Base-by-base conservation (phyloP, 2,113 vertebrate species). In the Chloroceryle aenea region DNA sequence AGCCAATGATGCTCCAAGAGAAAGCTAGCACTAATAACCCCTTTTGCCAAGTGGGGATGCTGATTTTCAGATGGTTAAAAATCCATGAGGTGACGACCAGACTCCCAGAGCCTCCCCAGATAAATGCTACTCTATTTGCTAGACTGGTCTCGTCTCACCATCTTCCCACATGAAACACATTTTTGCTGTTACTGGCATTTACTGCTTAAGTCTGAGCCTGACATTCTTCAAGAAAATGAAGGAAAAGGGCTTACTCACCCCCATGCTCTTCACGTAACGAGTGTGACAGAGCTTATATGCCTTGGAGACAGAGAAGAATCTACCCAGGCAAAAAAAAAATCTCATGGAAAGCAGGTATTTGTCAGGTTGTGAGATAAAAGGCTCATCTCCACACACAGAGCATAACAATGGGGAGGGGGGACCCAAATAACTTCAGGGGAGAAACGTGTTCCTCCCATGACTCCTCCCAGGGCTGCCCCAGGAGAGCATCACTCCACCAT, bases 141-240 rank as follows among this genome's bases (percentile, higher is more conserved):
- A 80, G 50, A 58, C 45, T 7, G 13, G 22, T 45, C 48, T 74
- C 3, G 1, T 82, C 43, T 73, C 68, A 29, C 11, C 27, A 13
- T 36, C 73, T 87, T 52, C 36, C 27, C 34, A 62, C 5, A 19
- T 7, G 40, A 94, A 56, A 25, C 10, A 59, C 67, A 42, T 53
- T 20, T 40, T 38, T 79, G 53, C 30, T 76, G 50, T 79, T 78
- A 79, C 62, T 2, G 22, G 56, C 26, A 85, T 47, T 76, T 74
- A 79, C 58, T 59, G 32, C 53, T 69, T 79, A 85, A 88, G 38
- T 62, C 59, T 68, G 16, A 93, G 58, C 38, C 40, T 83, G 71
- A 85, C 14, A 74, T 67, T 90, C 50, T 85, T 90, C 87, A 80
- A 86, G 75, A 83, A 90, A 91, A 90, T 62, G 10, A 95, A 93